Conservation (phyloP, 2,113 vertebrate genomes). For the Serilophus lunatus region DNA sequence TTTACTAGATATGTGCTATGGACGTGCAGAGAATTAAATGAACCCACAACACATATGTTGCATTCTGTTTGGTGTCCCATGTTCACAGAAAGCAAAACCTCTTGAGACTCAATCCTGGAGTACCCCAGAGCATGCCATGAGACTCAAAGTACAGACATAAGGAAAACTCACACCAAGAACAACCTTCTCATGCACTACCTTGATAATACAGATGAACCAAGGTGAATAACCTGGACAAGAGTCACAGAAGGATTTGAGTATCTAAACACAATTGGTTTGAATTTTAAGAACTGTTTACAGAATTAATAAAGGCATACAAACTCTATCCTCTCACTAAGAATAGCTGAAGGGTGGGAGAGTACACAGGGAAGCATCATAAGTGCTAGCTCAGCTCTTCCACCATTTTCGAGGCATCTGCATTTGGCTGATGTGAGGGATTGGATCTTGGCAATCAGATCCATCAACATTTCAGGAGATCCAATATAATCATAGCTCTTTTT, state of each 20-base stretch:
- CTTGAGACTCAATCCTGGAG: accelerated
- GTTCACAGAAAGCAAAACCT: background rate
- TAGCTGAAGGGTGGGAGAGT: background rate
- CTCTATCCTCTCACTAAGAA: background rate
- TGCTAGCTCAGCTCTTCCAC: background rate
- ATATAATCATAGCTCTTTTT: background rate
- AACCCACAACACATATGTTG: accelerated
- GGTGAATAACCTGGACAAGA: background rate
- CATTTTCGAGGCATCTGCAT: background rate
- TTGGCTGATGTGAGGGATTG: background rate
- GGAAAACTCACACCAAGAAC: background rate
- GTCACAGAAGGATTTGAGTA: background rate
- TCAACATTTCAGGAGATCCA: background rate
- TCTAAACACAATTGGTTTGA: background rate
- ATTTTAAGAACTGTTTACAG: background rate
- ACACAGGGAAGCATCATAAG: background rate
- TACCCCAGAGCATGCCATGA: background rate
- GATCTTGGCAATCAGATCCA: background rate
- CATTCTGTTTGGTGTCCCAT: accelerated
- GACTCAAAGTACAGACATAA: background rate
- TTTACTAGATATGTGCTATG: background rate
- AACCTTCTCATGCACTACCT: accelerated
- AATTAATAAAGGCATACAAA: background rate
- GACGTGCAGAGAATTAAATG: background rate
- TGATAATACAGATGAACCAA: background rate